A percentile compares a stretch with the other conserved stretches of the same genome.
Conservation (phyloP, 2,113 vertebrate genomes). For the Vombatus ursinus region DNA sequence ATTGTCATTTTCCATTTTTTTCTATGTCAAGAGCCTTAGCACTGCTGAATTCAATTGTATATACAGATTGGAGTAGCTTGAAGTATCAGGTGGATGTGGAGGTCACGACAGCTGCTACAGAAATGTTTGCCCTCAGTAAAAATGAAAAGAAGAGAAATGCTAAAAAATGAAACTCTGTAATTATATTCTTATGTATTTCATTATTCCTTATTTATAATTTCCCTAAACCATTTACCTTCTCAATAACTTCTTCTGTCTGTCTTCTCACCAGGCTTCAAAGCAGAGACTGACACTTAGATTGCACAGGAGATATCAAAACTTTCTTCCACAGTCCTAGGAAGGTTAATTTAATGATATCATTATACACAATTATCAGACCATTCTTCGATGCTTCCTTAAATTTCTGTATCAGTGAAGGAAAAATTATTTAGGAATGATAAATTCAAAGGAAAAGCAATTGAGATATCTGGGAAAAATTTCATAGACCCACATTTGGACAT, state of each 20-base stretch:
- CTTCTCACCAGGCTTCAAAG: not conserved
- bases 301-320: not conserved
- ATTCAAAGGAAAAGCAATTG: not conserved
- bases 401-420: not conserved
- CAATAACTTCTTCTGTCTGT: not conserved
- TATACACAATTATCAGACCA: not conserved
- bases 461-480: not conserved
- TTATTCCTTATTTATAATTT: not conserved
- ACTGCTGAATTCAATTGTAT: not conserved
- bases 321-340: not conserved
- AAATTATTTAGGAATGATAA: not conserved
- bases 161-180: not conserved
- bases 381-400: not conserved
- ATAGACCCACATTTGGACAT: not conserved
- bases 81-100: not conserved
- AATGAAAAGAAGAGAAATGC: not conserved
- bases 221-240: not conserved
- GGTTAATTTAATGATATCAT: not conserved
- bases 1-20: not conserved
- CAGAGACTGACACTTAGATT: not conserved
- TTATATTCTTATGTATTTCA: not conserved
- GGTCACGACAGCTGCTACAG: not conserved
- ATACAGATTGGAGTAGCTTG: not conserved
- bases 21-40: not conserved
- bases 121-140: not conserved